Percentiles rank a stretch among this genome's conserved stretches.
Evolutionary conservation across 2,888 invertebrate genomes (phyloP).

Genomic region (Prosapia bicincta): DNA sequence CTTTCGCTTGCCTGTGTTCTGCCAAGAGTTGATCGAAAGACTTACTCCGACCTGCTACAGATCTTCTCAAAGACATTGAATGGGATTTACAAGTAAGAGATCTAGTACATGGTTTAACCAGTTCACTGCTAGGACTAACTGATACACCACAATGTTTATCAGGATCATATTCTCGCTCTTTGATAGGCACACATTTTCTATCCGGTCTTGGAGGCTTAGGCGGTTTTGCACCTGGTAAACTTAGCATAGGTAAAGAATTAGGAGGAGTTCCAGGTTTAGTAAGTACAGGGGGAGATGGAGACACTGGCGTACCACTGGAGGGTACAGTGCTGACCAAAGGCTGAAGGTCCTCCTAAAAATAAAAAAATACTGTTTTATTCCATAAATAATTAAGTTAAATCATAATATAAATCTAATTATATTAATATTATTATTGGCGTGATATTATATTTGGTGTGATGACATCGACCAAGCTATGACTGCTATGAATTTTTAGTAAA

Average conservation of each 20-base stretch:
- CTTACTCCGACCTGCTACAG: slow-evolving; percentile 67
- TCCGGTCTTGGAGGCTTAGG: slow-evolving; percentile 8
- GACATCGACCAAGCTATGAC: too few species aligned
- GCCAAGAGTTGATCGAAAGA: slow-evolving; percentile 71
- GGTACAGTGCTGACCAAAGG: slow-evolving; percentile 12
- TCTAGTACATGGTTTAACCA: slow-evolving; percentile 69
- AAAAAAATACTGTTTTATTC: not conserved
- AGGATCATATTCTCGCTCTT: slow-evolving; percentile 61
- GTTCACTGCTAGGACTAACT: slow-evolving; percentile 50
- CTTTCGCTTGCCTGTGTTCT: slow-evolving; percentile 67
- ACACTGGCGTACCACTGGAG: not conserved
- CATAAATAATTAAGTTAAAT: too few species aligned
- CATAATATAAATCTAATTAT: too few species aligned
- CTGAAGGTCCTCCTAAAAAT: slow-evolving; percentile 2
- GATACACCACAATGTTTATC: slow-evolving; percentile 80
- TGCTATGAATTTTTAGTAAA: too few species aligned
- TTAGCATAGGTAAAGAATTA: not conserved
- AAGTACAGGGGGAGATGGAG: not conserved
- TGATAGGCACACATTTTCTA: slow-evolving; percentile 20
- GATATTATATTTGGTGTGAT: too few species aligned
- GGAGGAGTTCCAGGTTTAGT: not conserved
- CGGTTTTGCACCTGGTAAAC: not conserved
- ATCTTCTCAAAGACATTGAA: slow-evolving; percentile 64
- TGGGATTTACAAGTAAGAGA: slow-evolving; percentile 52
- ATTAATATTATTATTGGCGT: too few species aligned